A percentile compares a stretch with the other conserved stretches of the same genome.
phyloP scores from a whole-genome alignment of 2,113 vertebrate genomes.

The Perca fluviatilis region DNA sequence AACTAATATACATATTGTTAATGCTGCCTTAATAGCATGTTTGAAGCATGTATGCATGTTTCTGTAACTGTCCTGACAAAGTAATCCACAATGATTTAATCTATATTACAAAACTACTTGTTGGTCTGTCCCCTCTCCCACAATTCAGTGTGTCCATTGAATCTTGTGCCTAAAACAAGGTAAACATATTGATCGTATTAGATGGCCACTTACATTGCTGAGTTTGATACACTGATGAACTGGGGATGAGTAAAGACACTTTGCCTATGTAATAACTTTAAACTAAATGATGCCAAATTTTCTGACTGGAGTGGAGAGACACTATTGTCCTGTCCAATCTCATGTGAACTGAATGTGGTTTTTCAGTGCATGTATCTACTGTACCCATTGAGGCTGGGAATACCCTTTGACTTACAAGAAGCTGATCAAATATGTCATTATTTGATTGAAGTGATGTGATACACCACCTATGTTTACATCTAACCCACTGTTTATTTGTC shows the following conservation, averaged over 20 bases:
- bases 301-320: not conserved
- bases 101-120: not conserved
- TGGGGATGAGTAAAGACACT: not conserved
- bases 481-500: slow-evolving; percentile 16
- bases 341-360: slow-evolving; percentile 11
- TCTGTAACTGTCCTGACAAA: not conserved
- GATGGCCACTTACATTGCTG: not conserved
- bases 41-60: not conserved
- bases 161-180: not conserved
- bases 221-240: not conserved
- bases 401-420: slow-evolving; percentile 17
- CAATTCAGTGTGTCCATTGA: not conserved
- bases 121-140: not conserved
- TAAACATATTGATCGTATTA: slow-evolving; percentile 6
- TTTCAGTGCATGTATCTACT: not conserved
- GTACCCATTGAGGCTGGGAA: slow-evolving; percentile 4
- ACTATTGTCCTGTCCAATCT: not conserved
- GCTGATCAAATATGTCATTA: slow-evolving; percentile 18
- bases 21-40: not conserved
- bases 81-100: not conserved
- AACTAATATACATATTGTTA: not conserved
- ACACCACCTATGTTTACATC: slow-evolving; percentile 1
- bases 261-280: not conserved
- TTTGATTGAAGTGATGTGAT: slow-evolving; percentile 12
- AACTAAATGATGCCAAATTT: not conserved